Evolutionary conservation across 2,888 invertebrate genomes (phyloP).

Genomic region (Lochmaea crataegi): DNA sequence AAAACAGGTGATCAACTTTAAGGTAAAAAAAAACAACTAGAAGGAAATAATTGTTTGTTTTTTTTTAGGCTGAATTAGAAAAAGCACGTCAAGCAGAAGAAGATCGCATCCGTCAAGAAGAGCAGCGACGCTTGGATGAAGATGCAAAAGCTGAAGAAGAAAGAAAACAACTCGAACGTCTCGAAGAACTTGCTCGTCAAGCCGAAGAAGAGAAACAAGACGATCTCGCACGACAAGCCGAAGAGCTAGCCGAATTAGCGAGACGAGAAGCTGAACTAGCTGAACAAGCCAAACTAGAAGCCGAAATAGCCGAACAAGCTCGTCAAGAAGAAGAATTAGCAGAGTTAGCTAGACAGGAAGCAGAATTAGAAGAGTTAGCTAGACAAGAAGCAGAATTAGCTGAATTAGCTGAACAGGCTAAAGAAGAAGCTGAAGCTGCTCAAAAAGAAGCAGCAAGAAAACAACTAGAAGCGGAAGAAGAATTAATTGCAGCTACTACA

Average conservation of each 20-base stretch:
- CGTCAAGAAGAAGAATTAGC: constrained; percentile 73
- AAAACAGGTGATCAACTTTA: constrained; percentile 57
- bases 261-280: constrained; percentile 76
- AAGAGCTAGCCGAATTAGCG: constrained; percentile 64
- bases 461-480: constrained; percentile 57
- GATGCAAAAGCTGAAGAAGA: constrained; percentile 63
- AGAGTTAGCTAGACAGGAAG: constrained; percentile 68
- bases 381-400: constrained; percentile 73
- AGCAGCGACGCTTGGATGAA: constrained; percentile 65
- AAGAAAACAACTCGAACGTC: constrained; percentile 66
- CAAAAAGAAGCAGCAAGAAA: constrained; percentile 60
- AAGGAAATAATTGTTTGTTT: background rate
- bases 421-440: constrained; percentile 70
- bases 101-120: no score
- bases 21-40: background rate
- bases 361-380: constrained; percentile 61
- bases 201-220: constrained; percentile 75
- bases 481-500: constrained; percentile 35
- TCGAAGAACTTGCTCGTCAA: constrained; percentile 72
- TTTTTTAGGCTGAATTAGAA: constrained; percentile 66
- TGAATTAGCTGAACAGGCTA: constrained; percentile 73
- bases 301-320: constrained; percentile 66
- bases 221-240: constrained; percentile 74
- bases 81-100: constrained; percentile 68
- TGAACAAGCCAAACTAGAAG: constrained; percentile 70